phyloP scores from a whole-genome alignment of 2,797 vertebrate species.

The Pseudopleuronectes americanus region DNA sequence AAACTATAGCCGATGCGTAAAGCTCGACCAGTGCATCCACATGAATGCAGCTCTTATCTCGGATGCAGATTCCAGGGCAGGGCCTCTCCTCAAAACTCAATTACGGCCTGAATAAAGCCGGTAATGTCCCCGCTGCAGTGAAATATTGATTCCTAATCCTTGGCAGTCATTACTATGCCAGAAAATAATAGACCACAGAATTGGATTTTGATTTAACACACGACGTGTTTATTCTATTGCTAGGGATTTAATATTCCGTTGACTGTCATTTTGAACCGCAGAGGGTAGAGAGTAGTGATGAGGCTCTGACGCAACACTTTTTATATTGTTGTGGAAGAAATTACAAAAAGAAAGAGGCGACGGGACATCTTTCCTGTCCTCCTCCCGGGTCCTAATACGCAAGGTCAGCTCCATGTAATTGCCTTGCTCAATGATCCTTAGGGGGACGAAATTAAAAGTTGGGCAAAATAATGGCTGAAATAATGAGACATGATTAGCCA shows the following conservation, averaged over 20 bases:
- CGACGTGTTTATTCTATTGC: constrained; percentile 83
- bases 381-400: constrained; percentile 83
- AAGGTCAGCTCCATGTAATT: constrained; percentile 95
- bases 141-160: constrained; percentile 85
- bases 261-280: constrained; percentile 66
- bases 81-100: constrained; percentile 79
- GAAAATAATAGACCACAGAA: constrained; percentile 85
- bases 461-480: constrained; percentile 93
- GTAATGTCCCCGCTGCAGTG: constrained; percentile 80
- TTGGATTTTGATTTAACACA: constrained; percentile 85
- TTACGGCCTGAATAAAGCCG: constrained; percentile 81
- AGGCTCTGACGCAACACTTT: constrained; percentile 59
- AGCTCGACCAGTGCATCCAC: background rate
- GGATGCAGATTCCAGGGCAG: constrained; percentile 78
- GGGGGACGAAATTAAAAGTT: constrained; percentile 97
- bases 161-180: constrained; percentile 82
- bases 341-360: constrained; percentile 50
- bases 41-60: constrained; percentile 65
- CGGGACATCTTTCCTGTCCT: constrained; percentile 70
- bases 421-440: constrained; percentile 95
- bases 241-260: constrained; percentile 78
- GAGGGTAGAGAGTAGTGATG: constrained; percentile 46
- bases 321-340: constrained; percentile 70
- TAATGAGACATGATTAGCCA: constrained; percentile 93
- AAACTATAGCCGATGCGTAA: no score